phyloP scores from a whole-genome alignment of 2,888 invertebrate species.

The Tupiocoris notatus region DNA sequence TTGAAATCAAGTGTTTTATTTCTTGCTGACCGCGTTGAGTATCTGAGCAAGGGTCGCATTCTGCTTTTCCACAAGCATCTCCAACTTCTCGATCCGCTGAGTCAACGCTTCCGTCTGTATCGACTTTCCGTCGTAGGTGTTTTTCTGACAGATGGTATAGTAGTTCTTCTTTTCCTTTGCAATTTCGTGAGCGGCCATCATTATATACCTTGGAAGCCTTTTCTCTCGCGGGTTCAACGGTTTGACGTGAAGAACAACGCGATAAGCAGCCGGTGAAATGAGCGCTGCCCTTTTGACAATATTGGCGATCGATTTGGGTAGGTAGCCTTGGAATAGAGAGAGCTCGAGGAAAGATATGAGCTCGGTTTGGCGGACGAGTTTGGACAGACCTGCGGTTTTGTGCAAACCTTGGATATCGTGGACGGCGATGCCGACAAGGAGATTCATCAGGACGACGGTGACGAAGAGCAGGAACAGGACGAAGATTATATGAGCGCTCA shows the following conservation, averaged over 20 bases:
- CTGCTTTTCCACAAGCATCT: slow-evolving; percentile 44
- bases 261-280: slow-evolving; percentile 76
- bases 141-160: slow-evolving; percentile 46
- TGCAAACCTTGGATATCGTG: slow-evolving; percentile 83
- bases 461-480: slow-evolving; percentile 78
- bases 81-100: slow-evolving; percentile 44
- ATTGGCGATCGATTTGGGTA: slow-evolving; percentile 70
- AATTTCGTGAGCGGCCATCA: slow-evolving; percentile 77
- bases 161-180: slow-evolving; percentile 60
- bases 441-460: slow-evolving; percentile 81
- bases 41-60: slow-evolving; percentile 33
- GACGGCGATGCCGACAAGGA: slow-evolving; percentile 81
- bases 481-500: slow-evolving; percentile 79
- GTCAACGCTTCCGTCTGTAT: slow-evolving; percentile 31
- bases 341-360: slow-evolving; percentile 82
- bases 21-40: slow-evolving; percentile 1
- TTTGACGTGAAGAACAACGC: slow-evolving; percentile 78
- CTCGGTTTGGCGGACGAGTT: slow-evolving; percentile 80
- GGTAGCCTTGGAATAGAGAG: slow-evolving; percentile 74
- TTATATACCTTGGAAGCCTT: slow-evolving; percentile 73
- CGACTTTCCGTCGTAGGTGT: slow-evolving; percentile 20
- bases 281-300: slow-evolving; percentile 74
- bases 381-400: slow-evolving; percentile 80
- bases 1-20: neutral
- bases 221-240: slow-evolving; percentile 81